Conservation (phyloP, 1,140 invertebrate species). For the Drosophila bipectinata region DNA sequence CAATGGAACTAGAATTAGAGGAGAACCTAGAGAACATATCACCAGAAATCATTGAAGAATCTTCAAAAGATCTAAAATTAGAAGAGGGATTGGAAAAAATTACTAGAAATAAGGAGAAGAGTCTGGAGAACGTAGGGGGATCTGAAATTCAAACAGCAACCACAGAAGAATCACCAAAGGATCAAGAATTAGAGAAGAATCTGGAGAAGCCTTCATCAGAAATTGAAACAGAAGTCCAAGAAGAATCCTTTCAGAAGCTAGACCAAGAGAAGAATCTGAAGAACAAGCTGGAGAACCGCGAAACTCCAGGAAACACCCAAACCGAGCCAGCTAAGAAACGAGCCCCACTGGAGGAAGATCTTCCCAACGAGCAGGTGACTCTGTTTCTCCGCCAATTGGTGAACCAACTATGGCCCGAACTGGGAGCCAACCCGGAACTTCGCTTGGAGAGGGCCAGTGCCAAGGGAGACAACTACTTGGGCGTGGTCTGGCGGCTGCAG, state of each 20-base stretch:
- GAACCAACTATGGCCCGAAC: slow-evolving; percentile 33
- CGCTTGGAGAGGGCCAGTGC: slow-evolving; percentile 56
- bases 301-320: not conserved
- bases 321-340: not conserved
- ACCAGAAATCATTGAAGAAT: too few species aligned
- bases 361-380: slow-evolving; percentile 31
- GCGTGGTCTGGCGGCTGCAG: slow-evolving; percentile 73
- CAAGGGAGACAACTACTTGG: slow-evolving; percentile 83
- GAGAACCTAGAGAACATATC: not conserved
- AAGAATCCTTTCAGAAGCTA: not conserved
- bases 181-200: not conserved
- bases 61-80: too few species aligned
- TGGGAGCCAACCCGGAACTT: slow-evolving; percentile 12
- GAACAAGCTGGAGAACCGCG: not conserved
- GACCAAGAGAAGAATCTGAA: too few species aligned
- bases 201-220: too few species aligned
- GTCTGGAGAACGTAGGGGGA: too few species aligned
- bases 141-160: too few species aligned
- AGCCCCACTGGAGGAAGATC: slow-evolving; percentile 7
- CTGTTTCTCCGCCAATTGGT: slow-evolving; percentile 9
- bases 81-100: too few species aligned
- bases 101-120: too few species aligned
- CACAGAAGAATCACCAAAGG: not conserved
- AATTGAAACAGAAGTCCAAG: too few species aligned
- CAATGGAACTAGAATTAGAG: too few species aligned